Evolutionary conservation across 2,113 vertebrate genomes (phyloP).

Genomic region (Labrus mixtus): DNA sequence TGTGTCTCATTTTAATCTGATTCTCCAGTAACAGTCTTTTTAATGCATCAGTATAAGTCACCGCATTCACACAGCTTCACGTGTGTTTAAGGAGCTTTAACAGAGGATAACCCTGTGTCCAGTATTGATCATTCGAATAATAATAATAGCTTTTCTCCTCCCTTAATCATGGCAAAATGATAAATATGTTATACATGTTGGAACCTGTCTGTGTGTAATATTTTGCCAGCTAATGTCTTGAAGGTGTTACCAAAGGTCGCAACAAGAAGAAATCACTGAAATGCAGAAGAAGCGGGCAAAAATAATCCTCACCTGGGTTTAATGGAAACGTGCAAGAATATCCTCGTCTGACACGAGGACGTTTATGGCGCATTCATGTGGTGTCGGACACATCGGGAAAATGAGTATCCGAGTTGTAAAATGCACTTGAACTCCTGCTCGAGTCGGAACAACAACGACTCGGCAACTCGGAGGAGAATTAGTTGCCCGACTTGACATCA

Average conservation of each 20-base stretch:
- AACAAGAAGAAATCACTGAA: slow-evolving; percentile 60
- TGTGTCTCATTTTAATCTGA: slow-evolving; percentile 19
- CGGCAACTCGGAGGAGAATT: too few species aligned
- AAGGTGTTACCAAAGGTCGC: slow-evolving; percentile 77
- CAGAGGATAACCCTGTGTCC: slow-evolving; percentile 57
- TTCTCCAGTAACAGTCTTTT: neutral
- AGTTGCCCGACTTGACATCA: too few species aligned
- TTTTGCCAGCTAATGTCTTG: slow-evolving; percentile 43
- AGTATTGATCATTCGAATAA: slow-evolving; percentile 24
- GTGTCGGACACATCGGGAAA: too few species aligned
- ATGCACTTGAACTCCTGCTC: too few species aligned
- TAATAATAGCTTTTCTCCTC: slow-evolving; percentile 25
- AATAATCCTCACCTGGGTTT: slow-evolving; percentile 44
- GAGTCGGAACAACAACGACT: too few species aligned
- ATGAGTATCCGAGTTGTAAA: too few species aligned
- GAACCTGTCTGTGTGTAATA: slow-evolving; percentile 35
- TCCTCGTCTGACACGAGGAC: too few species aligned
- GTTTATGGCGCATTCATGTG: too few species aligned
- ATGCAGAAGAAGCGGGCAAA: slow-evolving; percentile 26
- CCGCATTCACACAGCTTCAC: neutral
- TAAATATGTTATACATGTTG: slow-evolving; percentile 12
- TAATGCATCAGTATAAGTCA: slow-evolving; percentile 51
- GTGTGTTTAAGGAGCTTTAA: slow-evolving; percentile 42
- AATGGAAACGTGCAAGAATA: slow-evolving; percentile 1
- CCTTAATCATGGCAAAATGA: slow-evolving; percentile 29